Percentiles rank a stretch among this genome's conserved stretches.
Conservation (phyloP, 2,888 invertebrate genomes). For the Machimus rusticus region DNA sequence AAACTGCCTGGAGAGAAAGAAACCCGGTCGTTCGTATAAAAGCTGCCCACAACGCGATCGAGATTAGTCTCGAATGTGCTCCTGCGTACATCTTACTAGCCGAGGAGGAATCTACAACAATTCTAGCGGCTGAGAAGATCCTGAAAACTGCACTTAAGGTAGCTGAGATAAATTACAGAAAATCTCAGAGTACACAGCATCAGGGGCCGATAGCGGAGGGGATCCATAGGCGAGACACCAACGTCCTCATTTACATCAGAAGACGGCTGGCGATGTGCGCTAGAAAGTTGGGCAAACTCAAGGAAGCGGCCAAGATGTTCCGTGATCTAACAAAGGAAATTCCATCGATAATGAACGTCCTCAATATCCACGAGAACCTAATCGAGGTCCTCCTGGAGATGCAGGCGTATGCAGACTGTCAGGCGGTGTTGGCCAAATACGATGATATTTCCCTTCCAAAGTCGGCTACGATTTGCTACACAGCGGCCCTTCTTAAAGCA, state of each 20-base stretch:
- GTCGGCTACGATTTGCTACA: slow-evolving; percentile 94
- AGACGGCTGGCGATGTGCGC: slow-evolving; percentile 97
- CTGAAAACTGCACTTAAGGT: slow-evolving; percentile 83
- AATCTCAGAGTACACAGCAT: slow-evolving; percentile 82
- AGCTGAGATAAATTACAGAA: slow-evolving; percentile 80
- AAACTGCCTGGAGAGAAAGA: slow-evolving; percentile 95
- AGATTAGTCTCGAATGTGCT: slow-evolving; percentile 89
- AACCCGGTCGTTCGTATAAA: slow-evolving; percentile 90
- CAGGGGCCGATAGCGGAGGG: slow-evolving; percentile 78
- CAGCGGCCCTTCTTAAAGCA: slow-evolving; percentile 91
- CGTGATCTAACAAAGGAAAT: slow-evolving; percentile 96
- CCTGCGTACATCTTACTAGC: slow-evolving; percentile 94
- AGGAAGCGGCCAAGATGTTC: slow-evolving; percentile 96
- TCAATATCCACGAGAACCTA: slow-evolving; percentile 95
- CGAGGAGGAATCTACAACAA: slow-evolving; percentile 95
- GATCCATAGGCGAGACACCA: slow-evolving; percentile 86
- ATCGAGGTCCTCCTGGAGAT: slow-evolving; percentile 94
- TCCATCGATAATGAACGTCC: slow-evolving; percentile 91
- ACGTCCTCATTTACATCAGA: slow-evolving; percentile 93
- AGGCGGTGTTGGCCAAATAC: slow-evolving; percentile 87
- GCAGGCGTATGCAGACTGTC: slow-evolving; percentile 96
- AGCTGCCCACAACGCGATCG: slow-evolving; percentile 88
- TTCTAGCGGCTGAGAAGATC: slow-evolving; percentile 85
- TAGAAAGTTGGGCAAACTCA: slow-evolving; percentile 88
- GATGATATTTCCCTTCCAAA: slow-evolving; percentile 94